Evolutionary conservation across 2,797 vertebrate genomes (phyloP), one percentile per base, ranked within the genome.

Genomic region (Hipposideros larvatus): DNA sequence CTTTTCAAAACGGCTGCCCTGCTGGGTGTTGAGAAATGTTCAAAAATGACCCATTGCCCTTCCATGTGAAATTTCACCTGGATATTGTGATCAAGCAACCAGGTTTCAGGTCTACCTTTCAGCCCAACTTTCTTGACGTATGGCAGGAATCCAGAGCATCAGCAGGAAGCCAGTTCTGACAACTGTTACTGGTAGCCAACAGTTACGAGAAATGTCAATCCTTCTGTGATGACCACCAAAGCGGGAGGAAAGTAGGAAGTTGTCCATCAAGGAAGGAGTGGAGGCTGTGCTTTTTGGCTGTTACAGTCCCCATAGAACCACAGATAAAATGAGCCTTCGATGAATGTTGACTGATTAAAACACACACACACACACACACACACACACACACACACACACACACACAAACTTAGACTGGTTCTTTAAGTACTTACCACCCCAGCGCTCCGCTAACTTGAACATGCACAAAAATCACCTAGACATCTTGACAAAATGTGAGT

Each of bases 221-320:
- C 41, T 73, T 57, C 51, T 5, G 2, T 24, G 43, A 71, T 5
- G 53, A 66, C 19, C 74, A 7, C 9, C 1, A 0, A 0, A 6
- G 28, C 11, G 19, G 26, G 48, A 37, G 53, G 15, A 11, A 66
- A 11, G 28, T 5, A 28, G 10, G 43, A 63, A n/a, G 85, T 14
- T 11, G 16, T 19, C 0, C 2, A 31, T 66, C n/a, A 43, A 0
- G 0, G 1, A 70, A 3, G n/a, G 61, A 31, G 34, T 55, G n/a
- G 1, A 71, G 53, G 41, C 15, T 15, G 16, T 48, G 28, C 7
- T 63, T 66, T 55, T 59, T 51, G 53, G 59, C 26, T 87, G 57
- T 41, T 11, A 19, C 6, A 57, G 1, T 31, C 70, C 51, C 70
- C 18, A 13, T 0, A 77, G 48, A 85, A n/a, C 59, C 85, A 46